phyloP scores from a whole-genome alignment of 2,113 vertebrate genomes.

The Forbesichthys papilliferus region DNA sequence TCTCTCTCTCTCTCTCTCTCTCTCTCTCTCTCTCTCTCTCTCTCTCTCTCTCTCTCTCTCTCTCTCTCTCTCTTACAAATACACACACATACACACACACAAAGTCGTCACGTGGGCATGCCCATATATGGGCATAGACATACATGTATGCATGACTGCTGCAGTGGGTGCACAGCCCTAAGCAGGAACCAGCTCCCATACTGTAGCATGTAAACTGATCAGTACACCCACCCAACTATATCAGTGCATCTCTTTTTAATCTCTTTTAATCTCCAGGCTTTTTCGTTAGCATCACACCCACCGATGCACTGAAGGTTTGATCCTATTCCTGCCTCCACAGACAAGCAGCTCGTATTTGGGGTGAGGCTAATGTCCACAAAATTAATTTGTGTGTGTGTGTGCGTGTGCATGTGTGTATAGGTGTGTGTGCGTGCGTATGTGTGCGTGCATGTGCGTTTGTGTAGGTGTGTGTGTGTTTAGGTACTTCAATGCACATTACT shows the following conservation, averaged over 20 bases:
- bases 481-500: neutral
- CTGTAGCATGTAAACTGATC: neutral
- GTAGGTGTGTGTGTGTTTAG: neutral
- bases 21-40: conserved; percentile 12
- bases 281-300: no score
- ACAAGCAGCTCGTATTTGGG: neutral
- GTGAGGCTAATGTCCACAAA: neutral
- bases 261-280: no score
- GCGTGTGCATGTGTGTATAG: neutral
- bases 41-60: conserved; percentile 8
- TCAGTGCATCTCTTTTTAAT: no score
- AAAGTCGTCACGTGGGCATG: conserved; percentile 10
- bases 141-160: neutral
- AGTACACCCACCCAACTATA: neutral
- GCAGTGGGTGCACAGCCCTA: conserved; percentile 6
- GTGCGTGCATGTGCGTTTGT: neutral
- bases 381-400: conserved; percentile 5
- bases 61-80: conserved; percentile 6
- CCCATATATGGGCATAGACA: conserved; percentile 19
- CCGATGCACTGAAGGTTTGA: neutral
- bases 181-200: neutral
- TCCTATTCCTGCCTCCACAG: neutral
- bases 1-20: no score
- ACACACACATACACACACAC: neutral
- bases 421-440: conserved; percentile 8